These are phyloP conservation scores for Hirudinaria manillensis DNA, from an alignment of 2,888 invertebrate genomes.

Conservation along the genomic window DNA sequence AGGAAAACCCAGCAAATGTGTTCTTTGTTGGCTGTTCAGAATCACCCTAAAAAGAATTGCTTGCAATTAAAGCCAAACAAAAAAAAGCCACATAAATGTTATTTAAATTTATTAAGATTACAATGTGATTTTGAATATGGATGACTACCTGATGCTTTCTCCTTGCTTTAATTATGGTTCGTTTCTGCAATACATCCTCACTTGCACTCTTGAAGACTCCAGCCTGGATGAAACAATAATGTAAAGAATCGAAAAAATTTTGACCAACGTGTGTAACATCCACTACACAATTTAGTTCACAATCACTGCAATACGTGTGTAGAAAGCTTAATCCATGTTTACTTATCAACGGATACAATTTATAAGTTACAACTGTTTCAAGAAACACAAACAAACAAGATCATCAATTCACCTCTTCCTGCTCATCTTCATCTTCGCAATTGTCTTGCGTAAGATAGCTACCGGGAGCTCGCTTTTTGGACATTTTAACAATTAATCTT, in stretches of 20 bases:
- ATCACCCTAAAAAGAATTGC: neutral
- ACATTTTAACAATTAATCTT: constrained; percentile 40
- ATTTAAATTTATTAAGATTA: no score
- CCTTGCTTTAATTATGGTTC: constrained; percentile 74
- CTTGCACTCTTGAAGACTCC: constrained; percentile 65
- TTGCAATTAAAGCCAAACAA: neutral
- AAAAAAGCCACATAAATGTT: no score
- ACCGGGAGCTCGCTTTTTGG: constrained; percentile 48
- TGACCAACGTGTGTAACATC: neutral
- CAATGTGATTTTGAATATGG: neutral
- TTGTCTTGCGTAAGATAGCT: constrained; percentile 50
- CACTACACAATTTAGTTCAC: neutral
- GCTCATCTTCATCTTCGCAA: constrained; percentile 54
- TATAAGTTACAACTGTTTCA: no score
- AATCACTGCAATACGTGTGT: neutral
- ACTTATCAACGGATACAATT: neutral
- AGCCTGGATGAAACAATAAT: constrained; percentile 54
- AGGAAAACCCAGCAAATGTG: neutral
- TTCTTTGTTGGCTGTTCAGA: constrained; percentile 8
- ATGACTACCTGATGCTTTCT: constrained; percentile 56
- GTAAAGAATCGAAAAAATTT: neutral
- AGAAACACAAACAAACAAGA: no score
- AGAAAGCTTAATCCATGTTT: no score
- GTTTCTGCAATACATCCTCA: constrained; percentile 66
- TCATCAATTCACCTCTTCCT: constrained; percentile 41